Evolutionary conservation across 2,888 invertebrate species (phyloP).

Genomic region (Brachypalpus laphriformis): DNA sequence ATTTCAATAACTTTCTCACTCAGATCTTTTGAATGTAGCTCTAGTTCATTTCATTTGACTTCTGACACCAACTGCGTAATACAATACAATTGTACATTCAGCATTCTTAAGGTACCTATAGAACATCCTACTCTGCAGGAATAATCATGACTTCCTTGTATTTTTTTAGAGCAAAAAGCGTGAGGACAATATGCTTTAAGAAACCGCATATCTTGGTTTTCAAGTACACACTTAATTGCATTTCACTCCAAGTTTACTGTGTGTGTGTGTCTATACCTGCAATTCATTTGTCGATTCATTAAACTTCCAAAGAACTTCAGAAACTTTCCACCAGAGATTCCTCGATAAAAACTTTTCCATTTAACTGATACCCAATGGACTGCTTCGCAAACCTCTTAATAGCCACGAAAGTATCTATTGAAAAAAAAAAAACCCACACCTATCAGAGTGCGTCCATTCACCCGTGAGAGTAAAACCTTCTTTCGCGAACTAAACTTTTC

Average conservation of each 20-base stretch:
- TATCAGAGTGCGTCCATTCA: background rate
- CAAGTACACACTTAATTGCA: background rate
- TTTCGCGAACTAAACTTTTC: slow-evolving; percentile 18
- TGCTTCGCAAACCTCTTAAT: background rate
- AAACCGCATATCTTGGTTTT: no score
- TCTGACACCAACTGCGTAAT: no score
- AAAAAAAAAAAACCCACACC: background rate
- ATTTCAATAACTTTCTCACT: no score
- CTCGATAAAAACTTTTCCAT: slow-evolving; percentile 26
- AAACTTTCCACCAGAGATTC: background rate
- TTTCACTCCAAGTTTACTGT: background rate
- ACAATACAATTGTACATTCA: no score
- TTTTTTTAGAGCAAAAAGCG: no score
- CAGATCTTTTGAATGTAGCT: no score
- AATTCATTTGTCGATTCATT: slow-evolving; percentile 33
- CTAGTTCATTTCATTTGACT: no score
- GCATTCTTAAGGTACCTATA: no score
- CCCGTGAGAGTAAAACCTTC: slow-evolving; percentile 18
- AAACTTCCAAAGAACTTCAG: slow-evolving; percentile 27
- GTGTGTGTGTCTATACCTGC: slow-evolving; percentile 2
- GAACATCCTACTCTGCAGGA: no score
- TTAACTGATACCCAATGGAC: slow-evolving; percentile 22
- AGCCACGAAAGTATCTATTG: slow-evolving; percentile 1
- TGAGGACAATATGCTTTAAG: no score
- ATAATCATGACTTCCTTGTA: no score